A percentile compares a stretch with the other conserved stretches of the same genome.
These are phyloP conservation scores for Lithobates sylvaticus DNA, from an alignment of 2,797 vertebrate species.

Conservation along the genomic window DNA sequence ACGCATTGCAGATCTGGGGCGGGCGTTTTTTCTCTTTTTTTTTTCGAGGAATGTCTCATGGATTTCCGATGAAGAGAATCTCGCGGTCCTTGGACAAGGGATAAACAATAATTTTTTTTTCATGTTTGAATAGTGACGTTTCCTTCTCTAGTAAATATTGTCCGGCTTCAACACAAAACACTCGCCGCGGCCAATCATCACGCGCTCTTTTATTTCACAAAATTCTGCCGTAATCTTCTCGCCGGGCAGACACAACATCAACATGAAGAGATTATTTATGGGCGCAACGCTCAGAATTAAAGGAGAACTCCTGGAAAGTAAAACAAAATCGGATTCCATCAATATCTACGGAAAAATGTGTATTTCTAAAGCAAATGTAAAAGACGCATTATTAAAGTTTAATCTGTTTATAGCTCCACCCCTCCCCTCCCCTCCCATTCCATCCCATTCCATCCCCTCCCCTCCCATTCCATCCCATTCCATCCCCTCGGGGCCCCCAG, in stretches of 20 bases:
- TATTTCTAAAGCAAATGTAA: no score
- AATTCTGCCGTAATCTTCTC: conserved; percentile 14
- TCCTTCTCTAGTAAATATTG: conserved; percentile 40
- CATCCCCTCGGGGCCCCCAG: no score
- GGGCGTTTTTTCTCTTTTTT: not conserved
- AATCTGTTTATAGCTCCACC: no score
- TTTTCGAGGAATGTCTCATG: not conserved
- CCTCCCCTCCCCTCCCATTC: no score
- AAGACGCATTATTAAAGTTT: no score
- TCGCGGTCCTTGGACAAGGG: not conserved
- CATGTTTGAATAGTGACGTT: not conserved
- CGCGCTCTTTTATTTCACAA: not conserved
- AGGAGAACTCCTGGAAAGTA: no score
- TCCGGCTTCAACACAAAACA: conserved; percentile 22
- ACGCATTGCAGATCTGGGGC: no score
- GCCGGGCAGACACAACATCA: conserved; percentile 33
- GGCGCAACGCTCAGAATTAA: not conserved
- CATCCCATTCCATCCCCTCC: no score
- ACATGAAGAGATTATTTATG: not conserved
- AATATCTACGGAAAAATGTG: no score
- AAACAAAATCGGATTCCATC: no score
- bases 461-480: no score
- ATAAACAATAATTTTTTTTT: conserved; percentile 3
- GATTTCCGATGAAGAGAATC: not conserved
- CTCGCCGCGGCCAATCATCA: not conserved